A percentile compares a stretch with the other conserved stretches of the same genome.
phyloP scores from a whole-genome alignment of 2,888 invertebrate genomes.

The Cerceris ruficornis region DNA sequence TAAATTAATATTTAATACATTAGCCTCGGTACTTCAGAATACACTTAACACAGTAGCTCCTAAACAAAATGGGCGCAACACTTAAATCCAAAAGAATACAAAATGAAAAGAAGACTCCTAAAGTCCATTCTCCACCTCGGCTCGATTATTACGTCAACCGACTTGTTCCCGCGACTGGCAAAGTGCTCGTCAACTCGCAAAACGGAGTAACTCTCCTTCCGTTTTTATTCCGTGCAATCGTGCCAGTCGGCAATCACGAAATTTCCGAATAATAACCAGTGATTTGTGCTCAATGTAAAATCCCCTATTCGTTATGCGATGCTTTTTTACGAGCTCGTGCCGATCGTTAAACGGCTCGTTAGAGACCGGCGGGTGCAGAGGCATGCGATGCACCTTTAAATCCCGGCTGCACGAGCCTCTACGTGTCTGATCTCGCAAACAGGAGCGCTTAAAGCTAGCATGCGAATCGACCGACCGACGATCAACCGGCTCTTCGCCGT shows the following conservation, averaged over 20 bases:
- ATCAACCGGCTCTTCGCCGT: constrained; percentile 24
- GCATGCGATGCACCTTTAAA: constrained; percentile 62
- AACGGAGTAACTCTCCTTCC: no score
- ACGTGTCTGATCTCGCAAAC: constrained; percentile 39
- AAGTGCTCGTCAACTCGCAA: no score
- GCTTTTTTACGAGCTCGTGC: constrained; percentile 21
- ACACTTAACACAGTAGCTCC: no score
- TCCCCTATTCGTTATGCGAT: constrained; percentile 32
- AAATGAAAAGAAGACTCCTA: no score
- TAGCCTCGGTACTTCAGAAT: no score
- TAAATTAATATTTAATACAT: no score
- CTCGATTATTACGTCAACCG: no score
- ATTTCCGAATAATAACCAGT: constrained; percentile 28
- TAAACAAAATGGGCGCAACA: no score
- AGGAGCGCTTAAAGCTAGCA: constrained; percentile 29
- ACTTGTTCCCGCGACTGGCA: no score
- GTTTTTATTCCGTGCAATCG: no score
- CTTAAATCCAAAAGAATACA: no score
- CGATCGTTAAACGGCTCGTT: constrained; percentile 46
- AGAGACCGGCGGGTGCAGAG: constrained; percentile 22
- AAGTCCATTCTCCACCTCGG: no score
- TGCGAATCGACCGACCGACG: constrained; percentile 48
- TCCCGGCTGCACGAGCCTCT: constrained; percentile 26
- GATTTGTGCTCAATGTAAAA: constrained; percentile 32
- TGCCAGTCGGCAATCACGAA: constrained; percentile 1